Evolutionary conservation across 2,888 invertebrate species (phyloP).

Genomic region (Calameuta idolon): DNA sequence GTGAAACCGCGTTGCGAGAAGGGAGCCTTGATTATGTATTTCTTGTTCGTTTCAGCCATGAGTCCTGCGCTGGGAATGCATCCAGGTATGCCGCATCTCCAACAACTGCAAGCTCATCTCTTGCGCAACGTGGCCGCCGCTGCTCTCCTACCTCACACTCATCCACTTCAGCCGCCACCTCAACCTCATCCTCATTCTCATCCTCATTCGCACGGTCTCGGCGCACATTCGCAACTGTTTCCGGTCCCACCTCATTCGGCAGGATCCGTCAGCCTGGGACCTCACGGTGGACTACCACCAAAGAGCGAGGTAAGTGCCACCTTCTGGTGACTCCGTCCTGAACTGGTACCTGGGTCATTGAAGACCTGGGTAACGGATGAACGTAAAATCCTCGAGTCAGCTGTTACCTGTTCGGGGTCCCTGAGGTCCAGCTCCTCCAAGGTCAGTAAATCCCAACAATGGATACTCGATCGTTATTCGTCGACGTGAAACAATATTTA

Average conservation of each 20-base stretch:
- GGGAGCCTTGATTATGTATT: not conserved
- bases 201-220: conserved; percentile 50
- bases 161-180: conserved; percentile 62
- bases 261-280: conserved; percentile 49
- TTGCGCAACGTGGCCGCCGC: conserved; percentile 74
- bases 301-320: conserved; percentile 56
- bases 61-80: conserved; percentile 84
- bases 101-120: conserved; percentile 84
- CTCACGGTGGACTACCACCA: conserved; percentile 53
- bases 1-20: not conserved
- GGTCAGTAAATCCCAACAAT: not conserved
- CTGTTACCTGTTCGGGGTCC: not conserved
- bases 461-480: conserved; percentile 37
- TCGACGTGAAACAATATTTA: conserved; percentile 33
- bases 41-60: conserved; percentile 74
- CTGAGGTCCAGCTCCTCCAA: not conserved
- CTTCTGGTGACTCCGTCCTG: not conserved
- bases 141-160: conserved; percentile 69
- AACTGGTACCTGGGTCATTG: not conserved
- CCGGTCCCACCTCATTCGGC: conserved; percentile 61
- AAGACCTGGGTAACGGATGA: not conserved
- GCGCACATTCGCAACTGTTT: conserved; percentile 60
- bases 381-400: not conserved
- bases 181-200: conserved; percentile 53
- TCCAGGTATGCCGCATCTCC: conserved; percentile 75